Conservation (phyloP, 64 coral and sea anemone species). For the Porites australiensis region DNA sequence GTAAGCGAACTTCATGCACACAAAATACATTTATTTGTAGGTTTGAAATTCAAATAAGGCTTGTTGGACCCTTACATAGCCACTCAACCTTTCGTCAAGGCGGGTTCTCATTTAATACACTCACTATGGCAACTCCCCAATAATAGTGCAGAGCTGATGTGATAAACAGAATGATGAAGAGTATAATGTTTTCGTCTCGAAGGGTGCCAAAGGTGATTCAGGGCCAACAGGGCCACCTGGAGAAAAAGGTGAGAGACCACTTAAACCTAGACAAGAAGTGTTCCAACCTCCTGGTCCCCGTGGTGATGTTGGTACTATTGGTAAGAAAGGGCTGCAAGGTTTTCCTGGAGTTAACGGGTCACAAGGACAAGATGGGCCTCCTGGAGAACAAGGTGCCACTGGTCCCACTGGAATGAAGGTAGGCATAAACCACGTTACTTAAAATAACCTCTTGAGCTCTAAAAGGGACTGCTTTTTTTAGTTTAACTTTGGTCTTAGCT, state of each 20-base stretch:
- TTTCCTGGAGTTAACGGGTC: conserved; percentile 47
- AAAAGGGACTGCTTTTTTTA: not conserved
- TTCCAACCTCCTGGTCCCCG: not conserved
- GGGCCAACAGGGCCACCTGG: conserved; percentile 23
- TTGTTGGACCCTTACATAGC: too few relatives aligned
- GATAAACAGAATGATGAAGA: too few relatives aligned
- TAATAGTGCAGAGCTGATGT: too few relatives aligned
- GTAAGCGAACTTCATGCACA: too few relatives aligned
- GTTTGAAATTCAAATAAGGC: too few relatives aligned
- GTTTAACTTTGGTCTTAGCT: not conserved
- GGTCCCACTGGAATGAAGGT: conserved; percentile 49
- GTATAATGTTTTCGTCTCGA: too few relatives aligned
- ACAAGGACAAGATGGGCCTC: conserved; percentile 28
- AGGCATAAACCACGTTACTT: not conserved
- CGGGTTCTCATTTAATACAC: too few relatives aligned
- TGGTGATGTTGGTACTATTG: conserved; percentile 48
- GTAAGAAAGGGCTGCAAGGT: conserved; percentile 57
- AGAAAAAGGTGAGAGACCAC: not conserved
- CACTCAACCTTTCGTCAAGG: too few relatives aligned
- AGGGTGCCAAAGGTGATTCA: conserved; percentile 17
- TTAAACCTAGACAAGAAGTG: not conserved
- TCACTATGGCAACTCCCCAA: too few relatives aligned
- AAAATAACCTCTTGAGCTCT: too few relatives aligned
- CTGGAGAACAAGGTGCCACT: conserved; percentile 33
- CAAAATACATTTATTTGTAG: too few relatives aligned